These are phyloP conservation scores for Drosophila prosaltans DNA, from an alignment of 1,140 invertebrate species.

Conservation along the genomic window DNA sequence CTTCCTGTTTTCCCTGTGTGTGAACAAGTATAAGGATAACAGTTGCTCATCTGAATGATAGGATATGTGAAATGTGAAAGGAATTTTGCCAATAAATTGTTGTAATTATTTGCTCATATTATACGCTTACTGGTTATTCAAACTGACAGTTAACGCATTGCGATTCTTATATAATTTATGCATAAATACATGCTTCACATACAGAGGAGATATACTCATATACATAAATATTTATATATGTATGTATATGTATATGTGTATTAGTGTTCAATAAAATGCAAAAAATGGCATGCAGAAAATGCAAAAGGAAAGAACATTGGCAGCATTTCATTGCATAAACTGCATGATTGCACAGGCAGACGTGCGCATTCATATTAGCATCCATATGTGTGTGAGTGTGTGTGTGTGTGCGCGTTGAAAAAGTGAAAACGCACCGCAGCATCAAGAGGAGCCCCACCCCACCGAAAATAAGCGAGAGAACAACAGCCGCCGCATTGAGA, in stretches of 20 bases:
- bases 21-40: background rate
- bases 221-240: background rate
- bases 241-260: constrained; percentile 19
- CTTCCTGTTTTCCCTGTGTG: no score
- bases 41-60: background rate
- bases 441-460: constrained; percentile 6
- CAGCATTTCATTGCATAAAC: constrained; percentile 13
- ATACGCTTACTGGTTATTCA: constrained; percentile 45
- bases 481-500: constrained; percentile 53
- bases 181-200: constrained; percentile 57
- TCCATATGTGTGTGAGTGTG: constrained; percentile 7
- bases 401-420: background rate
- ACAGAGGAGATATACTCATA: constrained; percentile 4
- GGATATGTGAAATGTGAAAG: background rate
- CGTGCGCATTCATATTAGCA: constrained; percentile 16
- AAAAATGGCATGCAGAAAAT: constrained; percentile 18
- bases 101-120: constrained; percentile 70
- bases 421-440: constrained; percentile 51
- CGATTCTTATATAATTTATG: constrained; percentile 73
- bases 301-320: constrained; percentile 14
- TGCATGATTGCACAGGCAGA: constrained; percentile 8
- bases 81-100: constrained; percentile 29
- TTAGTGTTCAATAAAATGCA: constrained; percentile 57
- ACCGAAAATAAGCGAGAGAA: background rate
- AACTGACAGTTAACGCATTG: constrained; percentile 78